phyloP scores from a whole-genome alignment of 2,797 vertebrate species.

The Neosalanx taihuensis region DNA sequence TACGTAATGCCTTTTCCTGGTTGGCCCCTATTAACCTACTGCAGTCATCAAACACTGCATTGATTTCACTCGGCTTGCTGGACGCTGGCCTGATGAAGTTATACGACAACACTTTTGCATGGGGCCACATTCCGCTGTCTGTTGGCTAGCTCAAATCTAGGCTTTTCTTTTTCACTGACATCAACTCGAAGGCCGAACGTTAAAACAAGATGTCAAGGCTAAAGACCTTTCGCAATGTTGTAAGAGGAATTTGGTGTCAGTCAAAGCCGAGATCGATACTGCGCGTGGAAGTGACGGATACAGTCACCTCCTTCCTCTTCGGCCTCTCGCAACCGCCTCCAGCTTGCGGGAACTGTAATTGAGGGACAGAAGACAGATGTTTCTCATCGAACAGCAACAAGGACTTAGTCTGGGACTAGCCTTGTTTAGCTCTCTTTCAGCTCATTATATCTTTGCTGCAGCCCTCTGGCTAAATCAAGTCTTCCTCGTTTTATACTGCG shows the following conservation, averaged over 20 bases:
- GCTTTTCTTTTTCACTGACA: background rate
- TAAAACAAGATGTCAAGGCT: background rate
- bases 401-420: background rate
- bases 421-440: background rate
- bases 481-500: background rate
- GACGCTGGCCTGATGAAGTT: background rate
- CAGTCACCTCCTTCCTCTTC: background rate
- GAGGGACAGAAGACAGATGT: background rate
- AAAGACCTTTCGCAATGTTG: background rate
- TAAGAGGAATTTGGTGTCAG: background rate
- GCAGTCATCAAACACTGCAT: background rate
- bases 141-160: no score
- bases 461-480: background rate
- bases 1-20: background rate
- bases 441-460: background rate
- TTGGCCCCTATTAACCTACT: conserved; percentile 1
- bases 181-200: background rate
- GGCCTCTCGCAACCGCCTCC: background rate
- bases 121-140: no score
- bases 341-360: background rate
- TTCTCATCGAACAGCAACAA: background rate
- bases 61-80: background rate
- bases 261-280: background rate
- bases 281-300: background rate
- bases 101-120: no score